A percentile compares a stretch with the other conserved stretches of the same genome.
phyloP scores from a whole-genome alignment of 1,140 invertebrate genomes.

The Danaus melanippus region DNA sequence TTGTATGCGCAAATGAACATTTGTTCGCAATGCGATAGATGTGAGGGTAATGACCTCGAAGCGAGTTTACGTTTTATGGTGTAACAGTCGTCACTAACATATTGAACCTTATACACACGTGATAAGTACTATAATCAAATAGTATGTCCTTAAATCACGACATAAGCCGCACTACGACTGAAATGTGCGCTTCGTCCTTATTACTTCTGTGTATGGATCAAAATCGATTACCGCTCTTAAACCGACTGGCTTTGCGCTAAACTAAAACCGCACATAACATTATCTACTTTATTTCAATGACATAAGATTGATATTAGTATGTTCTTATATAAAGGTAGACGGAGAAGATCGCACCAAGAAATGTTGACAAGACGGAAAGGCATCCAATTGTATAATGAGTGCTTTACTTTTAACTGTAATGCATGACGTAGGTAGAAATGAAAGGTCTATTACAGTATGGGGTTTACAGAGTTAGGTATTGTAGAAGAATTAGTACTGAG shows the following conservation, averaged over 20 bases:
- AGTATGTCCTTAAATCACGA: background rate
- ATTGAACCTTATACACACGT: too few species aligned
- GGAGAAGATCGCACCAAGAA: constrained; percentile 7
- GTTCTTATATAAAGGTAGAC: background rate
- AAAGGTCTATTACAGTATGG: too few species aligned
- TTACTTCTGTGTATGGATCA: constrained; percentile 12
- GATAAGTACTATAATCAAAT: background rate
- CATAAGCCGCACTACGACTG: background rate
- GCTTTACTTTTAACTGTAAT: constrained; percentile 14
- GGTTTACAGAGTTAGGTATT: too few species aligned
- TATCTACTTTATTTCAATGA: constrained; percentile 2
- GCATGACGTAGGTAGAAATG: constrained; percentile 3
- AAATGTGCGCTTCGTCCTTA: constrained; percentile 10
- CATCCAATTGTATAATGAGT: constrained; percentile 13
- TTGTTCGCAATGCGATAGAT: constrained; percentile 22
- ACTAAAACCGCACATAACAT: background rate
- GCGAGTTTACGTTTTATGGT: constrained; percentile 35
- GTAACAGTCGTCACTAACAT: constrained; percentile 13
- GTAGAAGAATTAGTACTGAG: too few species aligned
- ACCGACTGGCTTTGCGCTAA: constrained; percentile 4
- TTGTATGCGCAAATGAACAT: constrained; percentile 11
- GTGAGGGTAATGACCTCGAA: constrained; percentile 33
- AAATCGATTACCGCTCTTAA: constrained; percentile 11
- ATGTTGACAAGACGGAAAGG: constrained; percentile 15
- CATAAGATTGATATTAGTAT: background rate